Percentiles rank a stretch among this genome's conserved stretches.
phyloP scores from a whole-genome alignment of 2,888 invertebrate genomes.

The Sericinus montela region DNA sequence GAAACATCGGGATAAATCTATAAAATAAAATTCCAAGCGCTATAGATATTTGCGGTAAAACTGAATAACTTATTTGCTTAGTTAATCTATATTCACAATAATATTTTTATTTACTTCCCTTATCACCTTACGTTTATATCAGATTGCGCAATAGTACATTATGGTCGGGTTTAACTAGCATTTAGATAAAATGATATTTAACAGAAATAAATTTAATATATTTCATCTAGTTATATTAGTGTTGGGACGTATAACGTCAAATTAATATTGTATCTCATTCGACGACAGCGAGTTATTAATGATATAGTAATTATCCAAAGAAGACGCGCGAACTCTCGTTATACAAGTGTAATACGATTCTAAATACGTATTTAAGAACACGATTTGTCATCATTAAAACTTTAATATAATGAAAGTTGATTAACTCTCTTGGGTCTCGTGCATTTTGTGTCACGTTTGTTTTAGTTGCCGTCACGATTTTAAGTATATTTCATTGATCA shows the following conservation, averaged over 20 bases:
- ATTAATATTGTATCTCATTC: slow-evolving; percentile 54
- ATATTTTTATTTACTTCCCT: too few species aligned
- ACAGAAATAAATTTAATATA: slow-evolving; percentile 5
- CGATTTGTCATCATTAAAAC: slow-evolving; percentile 63
- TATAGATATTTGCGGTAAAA: too few species aligned
- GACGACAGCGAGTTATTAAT: slow-evolving; percentile 59
- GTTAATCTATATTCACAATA: too few species aligned
- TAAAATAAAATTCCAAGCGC: too few species aligned
- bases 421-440: slow-evolving; percentile 37
- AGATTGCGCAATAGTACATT: too few species aligned
- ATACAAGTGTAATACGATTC: slow-evolving; percentile 44
- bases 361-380: slow-evolving; percentile 46
- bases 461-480: slow-evolving; percentile 15
- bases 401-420: slow-evolving; percentile 50
- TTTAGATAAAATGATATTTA: neutral
- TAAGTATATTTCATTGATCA: slow-evolving; percentile 14
- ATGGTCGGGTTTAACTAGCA: too few species aligned
- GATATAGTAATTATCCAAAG: slow-evolving; percentile 55
- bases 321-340: slow-evolving; percentile 47
- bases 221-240: slow-evolving; percentile 45
- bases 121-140: too few species aligned
- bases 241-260: slow-evolving; percentile 43
- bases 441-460: slow-evolving; percentile 31
- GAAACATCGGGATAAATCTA: too few species aligned
- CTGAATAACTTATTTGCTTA: too few species aligned